phyloP scores from a whole-genome alignment of 2,113 vertebrate species.

The Nesogale talazaci region DNA sequence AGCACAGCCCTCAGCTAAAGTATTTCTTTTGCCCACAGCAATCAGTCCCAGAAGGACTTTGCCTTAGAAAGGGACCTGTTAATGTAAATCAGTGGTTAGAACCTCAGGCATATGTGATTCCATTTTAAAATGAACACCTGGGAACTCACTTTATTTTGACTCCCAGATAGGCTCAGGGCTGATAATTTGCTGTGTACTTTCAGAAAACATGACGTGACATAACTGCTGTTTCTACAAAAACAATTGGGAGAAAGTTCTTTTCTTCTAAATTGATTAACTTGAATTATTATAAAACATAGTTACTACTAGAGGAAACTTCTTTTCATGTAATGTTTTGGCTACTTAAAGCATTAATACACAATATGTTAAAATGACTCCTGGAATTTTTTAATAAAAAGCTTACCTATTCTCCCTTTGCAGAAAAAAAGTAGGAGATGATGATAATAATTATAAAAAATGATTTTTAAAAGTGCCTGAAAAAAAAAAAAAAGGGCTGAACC shows the following conservation, averaged over 20 bases:
- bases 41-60: neutral
- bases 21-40: neutral
- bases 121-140: neutral
- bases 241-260: neutral
- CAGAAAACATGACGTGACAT: neutral
- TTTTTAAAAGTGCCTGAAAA: neutral
- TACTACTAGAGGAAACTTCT: neutral
- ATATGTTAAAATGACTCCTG: neutral
- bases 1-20: neutral
- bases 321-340: neutral
- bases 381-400: slow-evolving; percentile 30
- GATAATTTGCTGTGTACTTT: neutral
- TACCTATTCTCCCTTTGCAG: neutral
- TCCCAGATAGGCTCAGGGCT: neutral
- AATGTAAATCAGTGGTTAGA: neutral
- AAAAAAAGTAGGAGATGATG: neutral
- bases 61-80: neutral
- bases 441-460: neutral
- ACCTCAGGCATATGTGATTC: neutral
- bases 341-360: neutral
- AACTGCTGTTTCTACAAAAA: slow-evolving; percentile 8
- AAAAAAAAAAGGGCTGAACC: too few species aligned
- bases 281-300: neutral
- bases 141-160: neutral
- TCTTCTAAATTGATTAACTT: neutral